These are phyloP conservation scores for Macropis europaea DNA, from an alignment of 2,888 invertebrate genomes.

Conservation along the genomic window DNA sequence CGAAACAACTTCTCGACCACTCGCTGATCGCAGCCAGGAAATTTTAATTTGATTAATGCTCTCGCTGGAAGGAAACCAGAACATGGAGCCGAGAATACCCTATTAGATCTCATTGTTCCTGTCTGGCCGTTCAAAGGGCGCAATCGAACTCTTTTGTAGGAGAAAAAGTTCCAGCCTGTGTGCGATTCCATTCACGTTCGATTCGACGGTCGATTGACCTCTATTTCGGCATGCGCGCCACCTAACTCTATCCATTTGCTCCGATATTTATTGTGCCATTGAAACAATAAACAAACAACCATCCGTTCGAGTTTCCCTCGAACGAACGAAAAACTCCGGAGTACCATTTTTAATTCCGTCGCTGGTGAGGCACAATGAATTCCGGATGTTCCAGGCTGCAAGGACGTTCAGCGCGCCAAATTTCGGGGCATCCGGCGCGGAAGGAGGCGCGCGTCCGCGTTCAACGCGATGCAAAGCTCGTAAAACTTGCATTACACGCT, in stretches of 20 bases:
- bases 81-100: background rate
- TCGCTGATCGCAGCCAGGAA: background rate
- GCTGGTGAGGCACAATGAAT: background rate
- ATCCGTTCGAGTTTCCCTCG: background rate
- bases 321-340: background rate
- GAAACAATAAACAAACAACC: background rate
- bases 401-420: background rate
- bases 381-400: background rate
- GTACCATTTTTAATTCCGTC: background rate
- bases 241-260: background rate
- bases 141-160: slow-evolving; percentile 26
- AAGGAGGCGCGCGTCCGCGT: background rate
- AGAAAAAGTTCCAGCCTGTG: background rate
- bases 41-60: slow-evolving; percentile 45
- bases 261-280: background rate
- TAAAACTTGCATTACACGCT: background rate
- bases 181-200: slow-evolving; percentile 13
- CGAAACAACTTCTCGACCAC: background rate
- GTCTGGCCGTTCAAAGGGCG: background rate
- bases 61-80: background rate
- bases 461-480: background rate
- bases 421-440: background rate
- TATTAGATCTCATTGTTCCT: slow-evolving; percentile 25
- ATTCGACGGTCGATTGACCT: slow-evolving; percentile 8
- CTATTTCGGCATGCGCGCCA: background rate